Base-by-base conservation (phyloP, 2,888 invertebrate genomes). In the Lochmaea capreae region DNA sequence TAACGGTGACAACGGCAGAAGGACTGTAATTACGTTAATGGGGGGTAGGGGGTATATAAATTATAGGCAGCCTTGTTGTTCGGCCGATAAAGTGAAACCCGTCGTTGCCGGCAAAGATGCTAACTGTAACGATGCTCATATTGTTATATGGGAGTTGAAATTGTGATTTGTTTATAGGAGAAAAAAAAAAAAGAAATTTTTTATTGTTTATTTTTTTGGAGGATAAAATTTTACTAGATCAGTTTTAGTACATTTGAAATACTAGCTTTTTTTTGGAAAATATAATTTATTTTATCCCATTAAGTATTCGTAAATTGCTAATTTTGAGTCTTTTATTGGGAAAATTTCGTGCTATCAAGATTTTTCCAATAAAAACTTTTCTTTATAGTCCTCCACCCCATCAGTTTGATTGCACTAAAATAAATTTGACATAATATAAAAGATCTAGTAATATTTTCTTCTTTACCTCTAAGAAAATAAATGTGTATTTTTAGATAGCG, bases 71-170 rank as follows among this genome's bases (percentile, higher is more conserved):
- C 91, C 93, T 18, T 91, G 92, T 82, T 91, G 92, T 84, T 77
- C 85, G 54, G 89, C 90, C 39, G 91, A 91, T 79, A 88, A 90
- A 43, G 85, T 81, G 80, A 88, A 84, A 72, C 82, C 82, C 71
- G 88, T 89, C 4, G 16, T 43, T 18, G 9, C 68, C 26, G 74
- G 75, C 46, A 90, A 90, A 65, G 93, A 93, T 76, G 93, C 93
- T 63, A 95, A 95, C 86, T 93, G 93, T 76, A 94, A 91, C 83
- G 95, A 96, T 89, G 96, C 97, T 16, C 95, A 96, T 87, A 93
- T 97, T 83, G 93, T 96, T 77, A 91, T 97, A 65, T 97, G 97
- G 96, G 97, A 97, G 87, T 92, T 93, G 88, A 94, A 94, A 85
- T 91, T 93, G 89, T 93, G 91, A 92, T 88, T 74, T 77, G 77